Percentiles rank a stretch among this genome's conserved stretches.
phyloP scores from a whole-genome alignment of 2,797 vertebrate species.

The Tolypeutes matacus region DNA sequence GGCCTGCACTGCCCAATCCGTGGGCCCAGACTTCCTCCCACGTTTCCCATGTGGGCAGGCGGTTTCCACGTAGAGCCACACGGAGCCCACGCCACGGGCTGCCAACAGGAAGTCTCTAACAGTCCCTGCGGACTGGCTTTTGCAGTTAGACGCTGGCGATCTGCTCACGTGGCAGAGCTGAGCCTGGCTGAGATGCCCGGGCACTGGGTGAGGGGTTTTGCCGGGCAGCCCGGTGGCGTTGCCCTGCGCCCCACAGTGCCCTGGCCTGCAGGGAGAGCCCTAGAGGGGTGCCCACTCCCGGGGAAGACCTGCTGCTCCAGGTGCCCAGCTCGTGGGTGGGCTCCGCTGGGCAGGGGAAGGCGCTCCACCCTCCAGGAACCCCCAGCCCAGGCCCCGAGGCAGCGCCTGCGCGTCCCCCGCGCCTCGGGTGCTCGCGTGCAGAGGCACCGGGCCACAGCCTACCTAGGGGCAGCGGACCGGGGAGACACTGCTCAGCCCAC shows the following conservation, averaged over 20 bases:
- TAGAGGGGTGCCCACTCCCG: neutral
- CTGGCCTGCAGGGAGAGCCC: too few relatives aligned
- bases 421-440: too few relatives aligned
- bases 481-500: neutral
- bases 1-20: too few relatives aligned
- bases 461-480: too few relatives aligned
- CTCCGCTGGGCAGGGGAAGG: neutral
- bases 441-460: too few relatives aligned
- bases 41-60: fast-evolving
- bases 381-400: too few relatives aligned
- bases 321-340: neutral
- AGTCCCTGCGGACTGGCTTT: neutral
- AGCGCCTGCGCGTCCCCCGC: too few relatives aligned
- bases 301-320: neutral
- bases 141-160: neutral
- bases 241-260: neutral
- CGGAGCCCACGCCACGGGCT: neutral
- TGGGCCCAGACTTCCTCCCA: neutral
- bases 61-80: fast-evolving
- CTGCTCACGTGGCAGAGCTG: fast-evolving
- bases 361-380: neutral
- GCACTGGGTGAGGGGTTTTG: too few relatives aligned
- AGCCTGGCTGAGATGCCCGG: too few relatives aligned
- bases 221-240: neutral
- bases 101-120: neutral